These are phyloP conservation scores for Xenopus borealis DNA, from an alignment of 2,113 vertebrate species.

Conservation along the genomic window DNA sequence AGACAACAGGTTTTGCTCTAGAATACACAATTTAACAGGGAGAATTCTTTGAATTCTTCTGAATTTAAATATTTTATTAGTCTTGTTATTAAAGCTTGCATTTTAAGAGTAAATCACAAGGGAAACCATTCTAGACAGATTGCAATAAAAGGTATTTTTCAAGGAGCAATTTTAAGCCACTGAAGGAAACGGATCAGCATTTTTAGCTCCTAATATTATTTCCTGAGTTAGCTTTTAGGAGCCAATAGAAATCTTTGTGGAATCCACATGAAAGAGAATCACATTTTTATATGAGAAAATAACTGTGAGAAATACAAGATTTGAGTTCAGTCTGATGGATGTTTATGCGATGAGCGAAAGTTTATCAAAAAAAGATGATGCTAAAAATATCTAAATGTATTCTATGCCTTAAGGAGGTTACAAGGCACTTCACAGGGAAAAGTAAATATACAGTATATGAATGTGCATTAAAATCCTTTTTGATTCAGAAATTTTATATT, in stretches of 20 bases:
- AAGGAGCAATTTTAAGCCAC: conserved; percentile 24
- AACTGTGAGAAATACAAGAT: not conserved
- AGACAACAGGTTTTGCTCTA: too few relatives aligned
- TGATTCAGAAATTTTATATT: too few relatives aligned
- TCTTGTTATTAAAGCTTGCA: conserved; percentile 4
- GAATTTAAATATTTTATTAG: too few relatives aligned
- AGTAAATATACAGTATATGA: too few relatives aligned
- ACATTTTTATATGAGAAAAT: conserved; percentile 3
- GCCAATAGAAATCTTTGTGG: conserved; percentile 4
- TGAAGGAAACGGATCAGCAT: conserved; percentile 18
- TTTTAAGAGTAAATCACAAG: conserved; percentile 2
- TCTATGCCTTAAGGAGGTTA: not conserved
- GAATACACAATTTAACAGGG: too few relatives aligned
- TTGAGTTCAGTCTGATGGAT: conserved; percentile 6
- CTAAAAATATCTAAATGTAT: not conserved
- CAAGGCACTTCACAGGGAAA: too few relatives aligned
- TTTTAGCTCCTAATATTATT: conserved; percentile 14
- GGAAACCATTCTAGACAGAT: conserved; percentile 24
- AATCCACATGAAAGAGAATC: conserved; percentile 27
- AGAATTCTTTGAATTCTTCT: too few relatives aligned
- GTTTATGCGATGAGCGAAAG: not conserved
- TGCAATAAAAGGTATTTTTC: conserved; percentile 8
- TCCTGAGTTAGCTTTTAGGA: conserved; percentile 17
- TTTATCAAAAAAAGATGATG: not conserved
- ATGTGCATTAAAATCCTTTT: too few relatives aligned